Evolutionary conservation across 2,113 vertebrate species (phyloP).

Genomic region (Cromileptes altivelis): DNA sequence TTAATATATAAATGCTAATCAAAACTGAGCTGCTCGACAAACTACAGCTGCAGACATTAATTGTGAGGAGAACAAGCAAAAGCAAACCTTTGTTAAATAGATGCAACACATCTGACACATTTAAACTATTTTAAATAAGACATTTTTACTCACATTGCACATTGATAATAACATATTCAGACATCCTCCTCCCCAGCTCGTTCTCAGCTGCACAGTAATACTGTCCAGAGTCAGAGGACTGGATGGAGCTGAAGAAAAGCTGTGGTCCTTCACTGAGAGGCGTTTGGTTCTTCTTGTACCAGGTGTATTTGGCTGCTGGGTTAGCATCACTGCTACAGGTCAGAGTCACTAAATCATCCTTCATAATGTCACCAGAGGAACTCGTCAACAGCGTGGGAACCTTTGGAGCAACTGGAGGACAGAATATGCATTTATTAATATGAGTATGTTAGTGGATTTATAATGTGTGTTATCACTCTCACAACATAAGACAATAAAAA

Average conservation of each 20-base stretch:
- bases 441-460: no score
- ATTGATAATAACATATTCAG: neutral
- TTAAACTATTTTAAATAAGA: neutral
- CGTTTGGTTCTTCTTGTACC: neutral
- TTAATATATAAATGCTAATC: neutral
- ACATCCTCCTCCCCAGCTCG: neutral
- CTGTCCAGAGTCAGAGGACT: slow-evolving; percentile 34
- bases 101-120: neutral
- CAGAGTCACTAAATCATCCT: neutral
- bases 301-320: neutral
- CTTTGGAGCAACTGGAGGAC: slow-evolving; percentile 24
- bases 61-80: no score
- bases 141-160: slow-evolving; percentile 52
- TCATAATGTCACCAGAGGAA: neutral
- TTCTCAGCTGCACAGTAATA: slow-evolving; percentile 49
- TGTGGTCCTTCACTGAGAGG: neutral
- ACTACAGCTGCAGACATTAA: neutral
- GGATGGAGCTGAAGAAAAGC: neutral
- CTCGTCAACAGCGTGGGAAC: neutral
- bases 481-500: no score
- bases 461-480: no score
- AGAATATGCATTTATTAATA: neutral
- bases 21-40: neutral
- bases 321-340: slow-evolving; percentile 15
- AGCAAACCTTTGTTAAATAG: no score